Evolutionary conservation across 2,113 vertebrate genomes (phyloP), one percentile per base, ranked within the genome.

Genomic region (Gila orcuttii): DNA sequence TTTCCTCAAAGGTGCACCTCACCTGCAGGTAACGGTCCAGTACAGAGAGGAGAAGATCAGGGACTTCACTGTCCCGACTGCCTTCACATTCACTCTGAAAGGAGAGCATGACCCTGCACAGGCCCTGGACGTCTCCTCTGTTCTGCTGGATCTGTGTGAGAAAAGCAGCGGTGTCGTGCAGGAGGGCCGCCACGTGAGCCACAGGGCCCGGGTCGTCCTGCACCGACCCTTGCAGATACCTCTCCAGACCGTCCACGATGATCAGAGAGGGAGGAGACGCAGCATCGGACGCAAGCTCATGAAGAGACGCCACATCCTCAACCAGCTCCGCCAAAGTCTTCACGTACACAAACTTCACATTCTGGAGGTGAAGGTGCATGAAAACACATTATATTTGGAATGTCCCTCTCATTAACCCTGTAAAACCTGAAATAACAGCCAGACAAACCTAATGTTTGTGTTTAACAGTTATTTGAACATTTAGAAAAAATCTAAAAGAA

Each of bases 261-360:
- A 95, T 82, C 79, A 96, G 89, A 0, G 94, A 92, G 5, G 94
- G 93, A 7, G 91, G 87, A 0, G 77, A 47, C 2, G 89, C 85
- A 8, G 84, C 85, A 0, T 77, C 85, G 21, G 74, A 83, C 13
- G 42, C 39, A 75, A 91, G 71, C 87, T 95, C 93, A 2, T 96
- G 95, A 17, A 95, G 92, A 21, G 91, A 83, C 1, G 95, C 93
- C 5, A 95, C 86, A 66, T 95, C 93, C 64, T 89, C 93, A 21
- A 94, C 87, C 2, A 95, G 91, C 84, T 96, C 94, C 69, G 91
- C 92, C 82, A 91, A 6, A 0, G 93, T 94, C 86, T 90, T 83
- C 15, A 93, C 93, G 62, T 96, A 96, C 79, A 85, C 93, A 80
- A 96, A 96, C 84, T 88, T 88, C 82, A 95, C 93, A 90, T 93